These are phyloP conservation scores for Drosophila seclusa DNA, from an alignment of 2,888 invertebrate species.

Conservation along the genomic window DNA sequence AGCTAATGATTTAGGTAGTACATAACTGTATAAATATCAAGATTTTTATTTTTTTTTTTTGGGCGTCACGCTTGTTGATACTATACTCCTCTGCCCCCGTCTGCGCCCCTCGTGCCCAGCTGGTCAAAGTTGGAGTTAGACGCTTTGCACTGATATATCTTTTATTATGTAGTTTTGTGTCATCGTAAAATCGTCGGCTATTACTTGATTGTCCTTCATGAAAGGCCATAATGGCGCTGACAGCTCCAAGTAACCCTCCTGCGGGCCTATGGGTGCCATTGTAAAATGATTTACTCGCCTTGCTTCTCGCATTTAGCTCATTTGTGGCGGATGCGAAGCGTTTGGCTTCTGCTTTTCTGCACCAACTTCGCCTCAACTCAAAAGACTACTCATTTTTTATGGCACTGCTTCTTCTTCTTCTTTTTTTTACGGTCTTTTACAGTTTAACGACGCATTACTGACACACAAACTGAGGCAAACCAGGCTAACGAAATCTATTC, in stretches of 20 bases:
- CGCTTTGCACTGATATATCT: slow-evolving; percentile 60
- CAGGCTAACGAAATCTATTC: slow-evolving; percentile 69
- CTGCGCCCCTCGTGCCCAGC: neutral
- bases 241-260: slow-evolving; percentile 28
- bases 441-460: slow-evolving; percentile 81
- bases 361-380: neutral
- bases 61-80: slow-evolving; percentile 57
- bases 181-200: slow-evolving; percentile 78
- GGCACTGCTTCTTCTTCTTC: slow-evolving; percentile 28
- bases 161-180: slow-evolving; percentile 80
- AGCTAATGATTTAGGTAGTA: slow-evolving; percentile 60
- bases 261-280: slow-evolving; percentile 60
- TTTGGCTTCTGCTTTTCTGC: slow-evolving; percentile 23
- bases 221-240: slow-evolving; percentile 73
- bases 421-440: slow-evolving; percentile 78
- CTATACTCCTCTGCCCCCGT: neutral
- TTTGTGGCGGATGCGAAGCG: slow-evolving; percentile 48
- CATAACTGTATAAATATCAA: slow-evolving; percentile 33
- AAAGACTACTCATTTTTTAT: slow-evolving; percentile 71
- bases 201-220: slow-evolving; percentile 81
- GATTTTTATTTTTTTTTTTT: neutral
- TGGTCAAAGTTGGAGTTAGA: slow-evolving; percentile 41
- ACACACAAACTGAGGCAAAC: slow-evolving; percentile 63
- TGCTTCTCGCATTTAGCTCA: slow-evolving; percentile 29
- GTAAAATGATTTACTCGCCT: slow-evolving; percentile 79